Conservation (phyloP, 2,888 invertebrate species). For the Pimpla rufipes region DNA sequence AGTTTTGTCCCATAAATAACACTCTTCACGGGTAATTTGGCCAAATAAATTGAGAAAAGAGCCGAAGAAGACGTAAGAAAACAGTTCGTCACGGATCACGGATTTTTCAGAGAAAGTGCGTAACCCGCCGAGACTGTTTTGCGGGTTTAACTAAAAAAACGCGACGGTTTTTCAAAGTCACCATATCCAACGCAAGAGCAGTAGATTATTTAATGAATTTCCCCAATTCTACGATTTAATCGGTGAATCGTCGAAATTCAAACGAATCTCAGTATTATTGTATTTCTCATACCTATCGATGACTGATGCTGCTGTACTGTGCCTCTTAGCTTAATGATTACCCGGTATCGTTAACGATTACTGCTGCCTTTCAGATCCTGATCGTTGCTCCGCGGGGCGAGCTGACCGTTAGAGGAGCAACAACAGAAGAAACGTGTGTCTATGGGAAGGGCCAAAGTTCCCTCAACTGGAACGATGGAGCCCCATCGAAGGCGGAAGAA, state of each 20-base stretch:
- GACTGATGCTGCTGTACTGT: background rate
- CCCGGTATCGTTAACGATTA: conserved; percentile 4
- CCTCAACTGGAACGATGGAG: conserved; percentile 54
- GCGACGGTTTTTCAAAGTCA: background rate
- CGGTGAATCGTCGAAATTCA: background rate
- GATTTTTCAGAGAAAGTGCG: conserved; percentile 1
- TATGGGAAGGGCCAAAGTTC: conserved; percentile 53
- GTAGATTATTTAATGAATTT: background rate
- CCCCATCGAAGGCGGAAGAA: conserved; percentile 44
- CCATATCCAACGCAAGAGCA: background rate
- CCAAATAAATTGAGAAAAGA: background rate
- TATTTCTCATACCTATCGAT: background rate
- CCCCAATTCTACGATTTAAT: background rate
- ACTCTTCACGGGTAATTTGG: background rate
- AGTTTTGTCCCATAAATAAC: background rate
- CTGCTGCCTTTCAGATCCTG: background rate
- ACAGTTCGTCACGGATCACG: background rate
- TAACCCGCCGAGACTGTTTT: background rate
- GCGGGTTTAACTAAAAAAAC: background rate
- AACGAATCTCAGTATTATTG: conserved; percentile 1
- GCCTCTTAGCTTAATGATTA: background rate
- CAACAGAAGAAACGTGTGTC: conserved; percentile 40
- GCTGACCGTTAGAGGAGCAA: background rate
- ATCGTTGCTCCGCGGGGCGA: conserved; percentile 1
- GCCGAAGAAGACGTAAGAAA: background rate